Evolutionary conservation across 2,888 invertebrate species (phyloP), one percentile per base, ranked within the genome.

Genomic region (Thymelicus acteon): DNA sequence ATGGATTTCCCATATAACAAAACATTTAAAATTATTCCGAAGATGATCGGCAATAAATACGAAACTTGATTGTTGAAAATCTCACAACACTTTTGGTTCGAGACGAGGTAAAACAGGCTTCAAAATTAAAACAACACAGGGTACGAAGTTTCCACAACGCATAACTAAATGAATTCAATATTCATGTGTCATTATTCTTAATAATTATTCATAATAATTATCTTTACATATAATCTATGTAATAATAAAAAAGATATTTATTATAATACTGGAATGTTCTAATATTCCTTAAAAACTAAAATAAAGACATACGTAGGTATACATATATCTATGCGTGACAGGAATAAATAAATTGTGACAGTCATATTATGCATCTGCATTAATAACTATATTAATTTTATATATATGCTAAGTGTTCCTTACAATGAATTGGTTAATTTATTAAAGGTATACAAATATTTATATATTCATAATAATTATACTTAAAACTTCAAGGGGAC

Each of bases 401-500:
- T 44, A 44, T 12, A 44, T 40, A n/a, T 52, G 72, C 72, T 64
- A 72, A 7, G 52, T 73, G 73, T 75, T 72, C 10, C 72, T 65
- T 12, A 75, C 48, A 8, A 19, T 44, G 19, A 58, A 47, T 66
- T 58, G 24, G 58, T 68, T 71, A 54, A 68, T 61, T 52, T 73
- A 74, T 37, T 77, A 78, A 78, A 73, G 75, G 75, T 79, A 77
- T 77, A 79, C 76, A 76, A 72, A 75, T 77, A 78, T 78, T 79
- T 78, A 79, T 78, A 79, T 77, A 79, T 83, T 73, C 49, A 75
- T 83, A 84, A 75, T 83, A 84, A 81, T 82, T 84, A 83, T 82
- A 83, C 83, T 89, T 89, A 89, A 89, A 89, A 87, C 88, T 89
- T 83, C 83, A 85, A 81, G 89, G 90, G 90, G 90, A 90, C 90